Percentiles rank a stretch among this genome's conserved stretches.
Evolutionary conservation across 2,888 invertebrate species (phyloP).

Genomic region (Shargacucullia verbasci): DNA sequence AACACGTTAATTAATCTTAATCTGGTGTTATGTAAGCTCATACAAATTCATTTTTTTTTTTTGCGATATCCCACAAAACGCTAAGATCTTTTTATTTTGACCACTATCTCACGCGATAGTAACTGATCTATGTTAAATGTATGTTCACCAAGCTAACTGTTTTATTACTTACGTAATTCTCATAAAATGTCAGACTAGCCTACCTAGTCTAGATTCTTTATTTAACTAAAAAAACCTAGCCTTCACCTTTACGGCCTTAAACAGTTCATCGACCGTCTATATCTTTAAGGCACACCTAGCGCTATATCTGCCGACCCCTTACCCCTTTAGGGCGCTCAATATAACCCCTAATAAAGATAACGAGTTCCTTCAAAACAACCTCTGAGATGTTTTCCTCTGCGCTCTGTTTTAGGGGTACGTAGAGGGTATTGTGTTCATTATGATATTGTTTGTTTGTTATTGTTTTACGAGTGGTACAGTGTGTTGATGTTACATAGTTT

Average conservation of each 20-base stretch:
- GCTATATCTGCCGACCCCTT: conserved; percentile 33
- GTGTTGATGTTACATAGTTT: too few species aligned
- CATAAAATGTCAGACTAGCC: conserved; percentile 35
- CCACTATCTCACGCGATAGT: too few species aligned
- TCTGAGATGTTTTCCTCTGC: conserved; percentile 61
- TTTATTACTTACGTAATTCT: neutral
- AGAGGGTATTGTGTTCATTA: conserved; percentile 15
- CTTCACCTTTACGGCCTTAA: conserved; percentile 27
- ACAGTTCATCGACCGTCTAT: conserved; percentile 42
- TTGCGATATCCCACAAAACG: too few species aligned
- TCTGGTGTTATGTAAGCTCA: too few species aligned
- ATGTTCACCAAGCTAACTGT: too few species aligned
- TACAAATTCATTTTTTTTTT: too few species aligned
- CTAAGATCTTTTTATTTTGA: too few species aligned
- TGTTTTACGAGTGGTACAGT: neutral
- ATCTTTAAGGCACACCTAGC: conserved; percentile 39
- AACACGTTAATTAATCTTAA: too few species aligned
- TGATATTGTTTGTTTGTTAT: neutral
- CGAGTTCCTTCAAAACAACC: conserved; percentile 67
- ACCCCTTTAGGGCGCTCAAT: conserved; percentile 59
- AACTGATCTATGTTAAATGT: too few species aligned
- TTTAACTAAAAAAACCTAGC: conserved; percentile 32
- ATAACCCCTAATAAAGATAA: conserved; percentile 68
- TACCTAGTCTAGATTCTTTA: conserved; percentile 29
- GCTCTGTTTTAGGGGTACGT: conserved; percentile 18